Base-by-base conservation (phyloP, 2,113 vertebrate genomes). In the Sinocyclocheilus anophthalmus region DNA sequence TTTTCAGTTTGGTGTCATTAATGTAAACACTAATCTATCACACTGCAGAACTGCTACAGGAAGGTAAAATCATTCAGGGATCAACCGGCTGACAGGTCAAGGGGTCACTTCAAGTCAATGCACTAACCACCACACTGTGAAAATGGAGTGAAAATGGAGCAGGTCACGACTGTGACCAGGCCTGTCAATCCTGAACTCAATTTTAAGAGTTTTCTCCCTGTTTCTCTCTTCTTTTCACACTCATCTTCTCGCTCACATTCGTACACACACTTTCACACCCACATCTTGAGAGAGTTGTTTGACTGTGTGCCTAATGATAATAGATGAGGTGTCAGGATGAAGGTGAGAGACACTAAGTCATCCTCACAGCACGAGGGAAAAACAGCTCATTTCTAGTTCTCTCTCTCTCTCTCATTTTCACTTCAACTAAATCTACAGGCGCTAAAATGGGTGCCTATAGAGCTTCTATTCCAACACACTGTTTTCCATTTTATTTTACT, bases 271-370 rank as follows among this genome's bases (percentile, higher is more conserved):
- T 79, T 81, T 76, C 87, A 89, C 90, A 22, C 89, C 89, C 65
- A 20, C 85, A 82, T 78, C 83, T 85, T 57, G 63, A 82, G 85
- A 89, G 86, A 87, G 88, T 87, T 85, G 88, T 87, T 89, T 87
- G 88, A 89, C 85, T 89, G 83, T 45, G 78, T 89, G 85, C 85
- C 88, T 89, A 89, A 89, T 87, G 88, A 89, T 89, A 89, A 89
- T 84, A 87, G 85, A 89, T 89, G 88, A 89, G 85, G 85, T 89
- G 88, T 89, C 88, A 89, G 55, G 81, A 69, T 82, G 85, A 89
- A 89, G 88, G 88, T 89, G 88, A 89, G 85, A 87, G 83, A 87
- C 78, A 87, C 85, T 89, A 89, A 87, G 85, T 87, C 88, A 87
- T 87, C 83, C 88, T 81, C 61, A 53, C 82, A 20, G 57, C 77